Conservation (phyloP, 1,140 invertebrate species). For the Rhopalosiphum maidis region DNA sequence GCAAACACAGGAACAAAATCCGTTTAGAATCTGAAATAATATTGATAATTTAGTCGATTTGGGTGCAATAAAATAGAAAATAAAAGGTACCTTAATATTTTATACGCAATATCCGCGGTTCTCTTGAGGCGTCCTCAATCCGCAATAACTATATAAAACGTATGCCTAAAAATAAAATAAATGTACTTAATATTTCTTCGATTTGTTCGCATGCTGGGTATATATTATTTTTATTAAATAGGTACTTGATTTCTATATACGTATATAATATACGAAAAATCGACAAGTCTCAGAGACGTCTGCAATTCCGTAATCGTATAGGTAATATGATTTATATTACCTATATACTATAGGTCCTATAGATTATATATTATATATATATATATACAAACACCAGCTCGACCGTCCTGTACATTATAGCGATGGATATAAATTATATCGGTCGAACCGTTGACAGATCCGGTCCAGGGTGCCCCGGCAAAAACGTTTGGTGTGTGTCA, state of each 20-base stretch:
- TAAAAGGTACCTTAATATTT: neutral
- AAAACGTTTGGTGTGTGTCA: conserved; percentile 42
- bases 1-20: neutral
- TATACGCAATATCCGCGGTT: neutral
- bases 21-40: neutral
- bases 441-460: conserved; percentile 52
- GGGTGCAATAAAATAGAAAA: neutral
- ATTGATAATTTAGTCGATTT: neutral
- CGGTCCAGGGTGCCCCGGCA: conserved; percentile 49
- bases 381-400: neutral
- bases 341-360: neutral
- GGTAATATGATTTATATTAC: neutral
- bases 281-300: neutral
- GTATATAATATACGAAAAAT: neutral
- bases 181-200: neutral
- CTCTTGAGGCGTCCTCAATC: neutral
- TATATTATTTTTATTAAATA: neutral
- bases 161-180: neutral
- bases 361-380: neutral
- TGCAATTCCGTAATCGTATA: neutral
- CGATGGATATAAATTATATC: conserved; percentile 29
- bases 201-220: neutral
- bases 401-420: neutral
- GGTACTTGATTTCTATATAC: neutral
- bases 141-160: neutral